Base-by-base conservation (phyloP, 1,140 invertebrate species). In the Penaeus chinensis region DNA sequence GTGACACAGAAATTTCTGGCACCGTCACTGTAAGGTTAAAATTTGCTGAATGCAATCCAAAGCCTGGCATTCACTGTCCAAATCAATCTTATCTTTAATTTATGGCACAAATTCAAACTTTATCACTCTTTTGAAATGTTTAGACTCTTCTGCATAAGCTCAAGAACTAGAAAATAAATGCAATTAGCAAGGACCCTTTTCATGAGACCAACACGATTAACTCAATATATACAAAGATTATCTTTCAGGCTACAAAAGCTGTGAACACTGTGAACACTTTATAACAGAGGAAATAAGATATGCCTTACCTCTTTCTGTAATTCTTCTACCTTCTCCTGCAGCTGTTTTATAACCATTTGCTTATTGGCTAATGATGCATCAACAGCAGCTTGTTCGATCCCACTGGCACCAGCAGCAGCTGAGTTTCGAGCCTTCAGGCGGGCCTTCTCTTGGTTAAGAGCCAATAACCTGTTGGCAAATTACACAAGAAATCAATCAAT, bases 401-500 rank as follows among this genome's bases (percentile, higher is more conserved):
- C 94, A 42, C 94, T 93, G n/a, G 92, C 92, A 5, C 93, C 92
- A 91, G 93, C 91, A 89, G 94, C 95, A 19, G 94, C 91, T 91
- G 94, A 95, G 89, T 94, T 96, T 91, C 95, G 96, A 16, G 96
- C 95, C 90, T 97, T 96, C 69, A 97, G 93, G 89, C 95, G 95
- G 0, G 95, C 95, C 89, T 97, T 97, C 91, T 98, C 96, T 91
- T 97, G 96, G 90, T 95, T 96, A 4, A 97, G 92, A 3, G 95
- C 93, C 18, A 98, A 92, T 54, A 90, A 37, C 63, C 90, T 90
- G 79, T 22, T 42, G 20, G n/a, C 8, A 69, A 54, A 74, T n/a
- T 20, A 54, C 18, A 79, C 42, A 79, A 42, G 76, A 37, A 47
- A 78, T 7, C 32, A 32, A 32, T 32, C 32, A 32, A 32, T 32